Base-by-base conservation (phyloP, 2,888 invertebrate genomes). In the Xestobium rufovillosum region DNA sequence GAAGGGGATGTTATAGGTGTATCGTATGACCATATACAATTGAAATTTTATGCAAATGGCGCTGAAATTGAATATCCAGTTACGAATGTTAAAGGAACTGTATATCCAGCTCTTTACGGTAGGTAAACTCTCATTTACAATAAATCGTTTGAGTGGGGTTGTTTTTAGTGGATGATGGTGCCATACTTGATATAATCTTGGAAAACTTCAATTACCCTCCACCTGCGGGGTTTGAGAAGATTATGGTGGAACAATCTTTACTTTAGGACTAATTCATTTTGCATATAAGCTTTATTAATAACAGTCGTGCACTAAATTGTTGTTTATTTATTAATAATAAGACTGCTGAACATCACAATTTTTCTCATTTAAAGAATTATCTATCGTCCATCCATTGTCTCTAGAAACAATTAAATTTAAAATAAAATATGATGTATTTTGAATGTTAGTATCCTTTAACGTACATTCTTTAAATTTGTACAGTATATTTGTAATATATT, bases 1-100 rank as follows among this genome's bases (percentile, higher is more conserved):
- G 96, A 97, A 68, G 95, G 97, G 14, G 97, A 97, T 62, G 79
- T 90, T 36, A 76, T 96, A 53, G 96, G 97, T 14, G 73, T 98
- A 19, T 83, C 91, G 1, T 98, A 88, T 63, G 96, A 98, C 63
- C 97, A 98, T 63, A 83, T 95, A 40, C 91, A 97, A 57, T 68
- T 98, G 40, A 92, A 90, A 63, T 94, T 97, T 70, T 95, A 80
- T 65, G 69, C 94, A 26, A 97, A 97, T 68, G 96, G 96, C 2
- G 83, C 82, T 57, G 80, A 82, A 53, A 71, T 91, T 56, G 87
- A 91, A 53, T 78, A 81, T 51, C 84, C 91, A 12, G 75, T 95
- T 28, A 78, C 84, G 45, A 91, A 88, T 66, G 81, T 95, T 44
- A 87, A 84, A 59, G 95, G 90, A 44, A 83, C 88, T 2, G 83